These are phyloP conservation scores for Scomber colias DNA, from an alignment of 2,113 vertebrate genomes.

Conservation along the genomic window DNA sequence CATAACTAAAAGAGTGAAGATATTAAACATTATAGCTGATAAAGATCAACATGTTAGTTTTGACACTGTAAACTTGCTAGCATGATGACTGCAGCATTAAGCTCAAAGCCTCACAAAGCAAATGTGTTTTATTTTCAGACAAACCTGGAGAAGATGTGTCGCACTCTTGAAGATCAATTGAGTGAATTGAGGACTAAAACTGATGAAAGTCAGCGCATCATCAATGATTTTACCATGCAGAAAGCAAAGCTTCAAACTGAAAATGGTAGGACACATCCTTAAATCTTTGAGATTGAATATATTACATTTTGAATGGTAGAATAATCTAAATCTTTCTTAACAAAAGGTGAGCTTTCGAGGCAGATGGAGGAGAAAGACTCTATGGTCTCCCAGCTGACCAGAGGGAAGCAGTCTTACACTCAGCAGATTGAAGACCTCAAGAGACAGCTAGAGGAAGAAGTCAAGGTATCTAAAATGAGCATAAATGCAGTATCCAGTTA, in stretches of 20 bases:
- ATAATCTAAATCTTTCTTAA: background rate
- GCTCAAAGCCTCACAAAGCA: too few relatives aligned
- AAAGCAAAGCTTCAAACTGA: conserved; percentile 90
- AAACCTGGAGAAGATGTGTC: conserved; percentile 88
- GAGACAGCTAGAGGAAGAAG: conserved; percentile 90
- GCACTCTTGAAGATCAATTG: conserved; percentile 89
- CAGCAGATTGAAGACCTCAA: conserved; percentile 91
- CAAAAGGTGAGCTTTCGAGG: conserved; percentile 84
- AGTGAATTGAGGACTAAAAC: conserved; percentile 86
- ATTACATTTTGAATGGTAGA: too few relatives aligned
- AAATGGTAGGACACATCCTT: conserved; percentile 78
- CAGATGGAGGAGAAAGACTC: conserved; percentile 90
- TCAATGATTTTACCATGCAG: conserved; percentile 88
- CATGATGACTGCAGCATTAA: too few relatives aligned
- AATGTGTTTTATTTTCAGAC: conserved; percentile 70
- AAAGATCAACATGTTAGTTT: too few relatives aligned
- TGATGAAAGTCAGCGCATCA: conserved; percentile 87
- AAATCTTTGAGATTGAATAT: too few relatives aligned
- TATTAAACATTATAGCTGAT: too few relatives aligned
- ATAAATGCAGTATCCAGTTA: background rate
- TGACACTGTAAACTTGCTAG: too few relatives aligned
- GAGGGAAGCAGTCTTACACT: conserved; percentile 89
- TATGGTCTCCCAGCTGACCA: conserved; percentile 87
- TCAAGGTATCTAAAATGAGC: conserved; percentile 43
- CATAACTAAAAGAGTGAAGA: too few relatives aligned